Evolutionary conservation across 1,140 invertebrate genomes (phyloP), one percentile per base, ranked within the genome.

Genomic region (Diachasmimorpha longicaudata): DNA sequence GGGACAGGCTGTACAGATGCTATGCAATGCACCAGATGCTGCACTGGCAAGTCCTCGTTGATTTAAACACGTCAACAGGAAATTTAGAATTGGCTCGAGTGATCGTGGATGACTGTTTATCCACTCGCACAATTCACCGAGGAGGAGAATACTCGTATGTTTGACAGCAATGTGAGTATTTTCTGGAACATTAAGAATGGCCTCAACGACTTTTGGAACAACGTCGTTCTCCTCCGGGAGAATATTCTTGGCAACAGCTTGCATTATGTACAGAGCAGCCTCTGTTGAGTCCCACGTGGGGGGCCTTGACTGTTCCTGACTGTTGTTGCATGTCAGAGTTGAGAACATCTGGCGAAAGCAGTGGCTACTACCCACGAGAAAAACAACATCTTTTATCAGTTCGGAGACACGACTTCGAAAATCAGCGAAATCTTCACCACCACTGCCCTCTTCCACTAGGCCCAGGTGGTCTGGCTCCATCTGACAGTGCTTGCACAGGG

Each of bases 331-430:
- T 1, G 84, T 87, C 8, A 96, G 89, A 31, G 91, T 92, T 0
- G 93, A 83, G 85, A 96, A 96, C 93, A 98, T 97, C 90, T 98
- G 96, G 80, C 94, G 91, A 87, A 99, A 98, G 85, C 96, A 96
- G 70, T 94, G 93, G 73, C 94, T 94, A 48, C 97, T 97, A 0
- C 97, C 97, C 72, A 99, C 95, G 75, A 99, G 96, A 86, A 99
- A 99, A n/a, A 98, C 95, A 31, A 99, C 95, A 89, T 99, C 98
- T 87, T 98, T 98, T 66, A 99, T 96, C 58, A 99, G 89, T 83
- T 99, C 98, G 8, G 94, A 95, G 0, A 98, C 97, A 84, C 97
- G 94, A 71, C 91, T 88, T 81, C 98, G 91, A 87, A 99, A 99
- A 79, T 98, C 96, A 84, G 94, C 91, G 63, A 93, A 91, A 14